Base-by-base conservation (phyloP, 2,888 invertebrate species). In the Plebejus argus region DNA sequence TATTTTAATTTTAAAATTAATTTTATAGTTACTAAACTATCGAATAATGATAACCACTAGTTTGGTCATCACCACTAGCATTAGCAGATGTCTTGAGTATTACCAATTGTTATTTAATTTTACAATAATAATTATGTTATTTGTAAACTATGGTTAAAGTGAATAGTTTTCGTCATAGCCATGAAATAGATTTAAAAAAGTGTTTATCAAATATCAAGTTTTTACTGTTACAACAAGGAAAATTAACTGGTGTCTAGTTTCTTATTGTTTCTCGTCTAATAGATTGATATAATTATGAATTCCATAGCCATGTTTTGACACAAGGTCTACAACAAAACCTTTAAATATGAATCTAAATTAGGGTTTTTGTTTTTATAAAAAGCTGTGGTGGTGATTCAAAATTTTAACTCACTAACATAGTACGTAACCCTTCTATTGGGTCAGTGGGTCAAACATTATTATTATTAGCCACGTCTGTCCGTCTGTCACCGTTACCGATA, bases 401-500 rank as follows among this genome's bases (percentile, higher is more conserved):
- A 61, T 56, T 56, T n/a, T 0, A 23, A 61, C 10, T 12, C 12
- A 61, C 10, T 23, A 23, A 23, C 10, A 61, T 3, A n/a, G n/a
- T n/a, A 20, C 20, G 20, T 20, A 20, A 58, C 61, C 1, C 20
- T 12, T 61, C 61, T 61, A 4, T 7, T 61, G 61, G 61, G 23
- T 2, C 61, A 61, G 61, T 61, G 20, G 61, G 61, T 61, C 61
- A 61, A 12, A 23, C 10, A 18, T 56, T 56, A 18, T 23, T 12
- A n/a, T 10, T 70, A 70, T 28, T 70, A n/a, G 33, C 87, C 91
- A 90, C 91, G 90, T 90, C 78, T 70, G 18, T 81, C 76, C 77
- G 78, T 80, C 82, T 83, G 87, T 86, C 89, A 89, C 92, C 90
- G 91, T 91, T 92, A 91, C 88, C 86, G 86, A 89, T 89, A 87